These are phyloP conservation scores for Lapara coniferarum DNA, from an alignment of 2,888 invertebrate species.

Conservation along the genomic window DNA sequence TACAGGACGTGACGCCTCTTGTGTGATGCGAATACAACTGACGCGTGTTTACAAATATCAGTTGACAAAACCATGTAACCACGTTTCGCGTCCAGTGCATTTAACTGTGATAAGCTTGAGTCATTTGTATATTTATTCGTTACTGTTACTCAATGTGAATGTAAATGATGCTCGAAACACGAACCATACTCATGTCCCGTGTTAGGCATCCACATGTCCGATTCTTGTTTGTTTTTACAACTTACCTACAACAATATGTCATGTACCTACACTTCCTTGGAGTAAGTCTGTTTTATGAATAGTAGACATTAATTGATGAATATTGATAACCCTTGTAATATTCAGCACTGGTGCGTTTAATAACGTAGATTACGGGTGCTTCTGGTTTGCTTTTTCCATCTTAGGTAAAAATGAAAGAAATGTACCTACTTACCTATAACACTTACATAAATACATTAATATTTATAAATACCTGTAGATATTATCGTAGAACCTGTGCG, in stretches of 20 bases:
- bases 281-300: conserved; percentile 16
- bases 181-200: conserved; percentile 43
- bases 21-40: conserved; percentile 54
- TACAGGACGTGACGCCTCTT: conserved; percentile 61
- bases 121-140: conserved; percentile 18
- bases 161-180: conserved; percentile 23
- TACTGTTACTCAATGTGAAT: neutral
- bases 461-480: conserved; percentile 29
- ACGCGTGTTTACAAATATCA: conserved; percentile 27
- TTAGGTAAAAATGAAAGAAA: conserved; percentile 4
- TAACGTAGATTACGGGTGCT: conserved; percentile 1
- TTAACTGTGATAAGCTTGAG: conserved; percentile 22
- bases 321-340: neutral
- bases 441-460: conserved; percentile 7
- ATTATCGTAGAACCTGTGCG: conserved; percentile 33
- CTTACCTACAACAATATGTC: conserved; percentile 9
- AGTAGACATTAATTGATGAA: conserved; percentile 14
- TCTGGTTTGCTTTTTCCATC: conserved; percentile 6
- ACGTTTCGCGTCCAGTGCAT: conserved; percentile 4
- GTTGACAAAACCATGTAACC: neutral
- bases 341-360: conserved; percentile 15
- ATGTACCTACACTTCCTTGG: conserved; percentile 13
- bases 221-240: conserved; percentile 8
- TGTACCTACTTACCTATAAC: neutral
- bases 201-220: conserved; percentile 29